Evolutionary conservation across 2,113 vertebrate species (phyloP).

Genomic region (Passer montanus): DNA sequence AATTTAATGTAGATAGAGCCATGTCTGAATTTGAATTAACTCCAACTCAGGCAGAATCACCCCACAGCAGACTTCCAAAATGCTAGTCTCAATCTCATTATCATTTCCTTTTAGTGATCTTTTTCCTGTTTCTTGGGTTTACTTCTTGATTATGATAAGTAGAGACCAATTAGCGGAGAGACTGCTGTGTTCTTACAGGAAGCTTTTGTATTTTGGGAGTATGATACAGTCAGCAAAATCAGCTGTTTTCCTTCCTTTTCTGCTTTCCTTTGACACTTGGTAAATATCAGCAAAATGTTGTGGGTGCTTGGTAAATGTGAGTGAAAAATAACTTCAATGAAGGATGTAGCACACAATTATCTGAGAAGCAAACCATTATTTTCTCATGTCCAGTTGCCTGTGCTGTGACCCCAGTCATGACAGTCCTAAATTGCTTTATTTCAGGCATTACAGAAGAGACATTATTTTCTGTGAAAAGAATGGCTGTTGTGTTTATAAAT

Average conservation of each 20-base stretch:
- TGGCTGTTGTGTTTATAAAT: neutral
- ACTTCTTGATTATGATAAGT: neutral
- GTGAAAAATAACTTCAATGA: slow-evolving; percentile 8
- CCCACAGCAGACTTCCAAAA: neutral
- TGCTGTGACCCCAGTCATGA: neutral
- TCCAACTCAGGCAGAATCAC: neutral
- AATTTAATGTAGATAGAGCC: neutral
- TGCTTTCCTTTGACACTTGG: neutral
- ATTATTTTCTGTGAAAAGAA: neutral
- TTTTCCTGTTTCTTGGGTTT: slow-evolving; percentile 3
- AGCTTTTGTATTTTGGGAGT: slow-evolving; percentile 21
- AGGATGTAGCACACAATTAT: neutral
- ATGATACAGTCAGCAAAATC: neutral
- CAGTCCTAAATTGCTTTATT: slow-evolving; percentile 15
- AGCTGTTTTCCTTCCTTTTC: slow-evolving; percentile 25
- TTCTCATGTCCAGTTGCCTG: neutral
- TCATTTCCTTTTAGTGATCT: neutral
- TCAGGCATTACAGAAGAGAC: neutral
- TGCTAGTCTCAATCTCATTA: neutral
- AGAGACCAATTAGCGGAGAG: neutral
- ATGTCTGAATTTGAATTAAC: neutral
- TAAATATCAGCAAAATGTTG: neutral
- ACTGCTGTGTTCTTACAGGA: neutral
- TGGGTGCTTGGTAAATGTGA: neutral
- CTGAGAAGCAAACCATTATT: neutral